phyloP scores from a whole-genome alignment of 2,113 vertebrate species.

The Hemiscyllium ocellatum region DNA sequence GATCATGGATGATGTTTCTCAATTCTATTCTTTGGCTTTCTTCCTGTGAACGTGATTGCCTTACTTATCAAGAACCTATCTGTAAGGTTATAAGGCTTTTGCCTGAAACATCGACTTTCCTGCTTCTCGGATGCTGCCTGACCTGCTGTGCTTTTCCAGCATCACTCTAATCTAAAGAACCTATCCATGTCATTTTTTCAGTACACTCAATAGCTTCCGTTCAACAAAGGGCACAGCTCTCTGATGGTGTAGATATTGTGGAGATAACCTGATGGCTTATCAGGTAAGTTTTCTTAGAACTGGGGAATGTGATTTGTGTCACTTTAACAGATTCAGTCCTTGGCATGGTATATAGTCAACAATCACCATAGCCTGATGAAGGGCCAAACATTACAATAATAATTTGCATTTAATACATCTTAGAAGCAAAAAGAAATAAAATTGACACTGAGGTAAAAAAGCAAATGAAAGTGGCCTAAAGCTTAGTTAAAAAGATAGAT shows the following conservation, averaged over 20 bases:
- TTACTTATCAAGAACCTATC: too few relatives aligned
- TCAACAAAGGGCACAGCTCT: not conserved
- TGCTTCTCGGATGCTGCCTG: too few relatives aligned
- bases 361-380: not conserved
- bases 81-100: too few relatives aligned
- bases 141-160: too few relatives aligned
- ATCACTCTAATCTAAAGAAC: too few relatives aligned
- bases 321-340: not conserved
- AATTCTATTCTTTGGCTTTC: too few relatives aligned
- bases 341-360: not conserved
- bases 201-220: not conserved
- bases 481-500: not conserved
- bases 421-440: not conserved
- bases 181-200: too few relatives aligned
- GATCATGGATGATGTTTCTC: too few relatives aligned
- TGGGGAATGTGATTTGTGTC: not conserved
- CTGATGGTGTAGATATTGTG: not conserved
- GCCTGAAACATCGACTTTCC: too few relatives aligned
- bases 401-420: not conserved
- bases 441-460: not conserved
- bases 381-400: not conserved
- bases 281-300: not conserved
- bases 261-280: not conserved
- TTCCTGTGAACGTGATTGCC: too few relatives aligned
- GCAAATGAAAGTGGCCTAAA: not conserved